A percentile compares a stretch with the other conserved stretches of the same genome.
Conservation (phyloP, 2,888 invertebrate genomes). For the Polyommatus iphigenia region DNA sequence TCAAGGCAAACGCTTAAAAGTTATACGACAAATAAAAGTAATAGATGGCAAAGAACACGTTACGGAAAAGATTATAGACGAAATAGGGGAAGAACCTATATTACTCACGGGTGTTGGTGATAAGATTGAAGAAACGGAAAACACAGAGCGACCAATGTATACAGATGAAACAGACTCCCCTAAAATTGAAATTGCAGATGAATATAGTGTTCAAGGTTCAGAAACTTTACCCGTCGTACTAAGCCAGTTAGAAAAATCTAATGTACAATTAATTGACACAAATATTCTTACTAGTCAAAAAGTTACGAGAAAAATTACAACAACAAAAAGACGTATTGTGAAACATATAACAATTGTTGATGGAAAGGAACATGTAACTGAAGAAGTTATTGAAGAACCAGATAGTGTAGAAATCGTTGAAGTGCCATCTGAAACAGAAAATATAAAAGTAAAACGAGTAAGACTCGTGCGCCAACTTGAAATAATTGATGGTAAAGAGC, state of each 20-base stretch:
- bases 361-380: constrained; percentile 87
- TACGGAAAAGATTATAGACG: constrained; percentile 89
- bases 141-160: constrained; percentile 20
- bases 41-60: constrained; percentile 90
- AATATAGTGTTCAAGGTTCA: constrained; percentile 47
- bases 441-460: constrained; percentile 58
- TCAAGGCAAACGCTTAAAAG: constrained; percentile 25
- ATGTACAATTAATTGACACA: background rate
- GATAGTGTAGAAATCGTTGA: constrained; percentile 40
- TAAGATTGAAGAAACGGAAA: background rate
- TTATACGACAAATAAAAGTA: constrained; percentile 33
- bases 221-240: background rate
- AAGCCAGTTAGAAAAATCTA: background rate
- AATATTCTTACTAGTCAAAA: constrained; percentile 23
- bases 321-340: constrained; percentile 44
- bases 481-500: constrained; percentile 46
- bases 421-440: constrained; percentile 56
- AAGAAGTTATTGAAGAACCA: constrained; percentile 90
- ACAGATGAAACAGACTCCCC: constrained; percentile 18
- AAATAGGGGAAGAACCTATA: constrained; percentile 83
- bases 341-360: constrained; percentile 85
- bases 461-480: constrained; percentile 81
- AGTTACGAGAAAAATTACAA: constrained; percentile 33
- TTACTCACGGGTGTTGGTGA: background rate
- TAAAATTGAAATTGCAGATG: constrained; percentile 17